Base-by-base conservation (phyloP, 2,113 vertebrate species). In the Falcunculus frontatus region DNA sequence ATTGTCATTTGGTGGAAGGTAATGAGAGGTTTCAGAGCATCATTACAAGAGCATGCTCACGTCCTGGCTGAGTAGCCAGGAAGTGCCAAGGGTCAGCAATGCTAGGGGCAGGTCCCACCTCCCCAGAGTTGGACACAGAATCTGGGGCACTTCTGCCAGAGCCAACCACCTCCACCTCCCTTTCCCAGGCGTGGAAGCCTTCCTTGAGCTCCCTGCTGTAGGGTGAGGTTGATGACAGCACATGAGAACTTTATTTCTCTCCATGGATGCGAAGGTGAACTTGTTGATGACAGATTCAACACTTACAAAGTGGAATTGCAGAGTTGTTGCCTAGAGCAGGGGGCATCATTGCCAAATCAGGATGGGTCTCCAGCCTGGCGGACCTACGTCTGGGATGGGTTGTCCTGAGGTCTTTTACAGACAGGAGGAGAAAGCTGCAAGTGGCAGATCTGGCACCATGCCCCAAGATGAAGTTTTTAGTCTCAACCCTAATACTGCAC, bases 311-410 rank as follows among this genome's bases (percentile, higher is more conserved):
- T 26, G 14, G 29, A 65, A 69, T 41, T 42, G 26, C 13, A 41
- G 17, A 0, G 0, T 1, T 69, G 27, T 41, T 53, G 18, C 22
- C 32, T 18, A 6, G 13, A 69, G 8, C 1, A 53, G 22, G 5
- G 3, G 4, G 2, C 32, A 53, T 6, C 29, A 53, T 1, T 46
- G 23, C 5, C 72, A 77, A 80, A 69, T 0, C 9, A 65, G 25
- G 20, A 11, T 68, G n/a, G 41, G 21, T 44, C 27, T 89, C 25
- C 57, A 76, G 49, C 8, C 19, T 33, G 33, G 17, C 21, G 12
- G 7, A 5, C 32, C 53, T 22, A 1, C 7, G 22, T 11, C 20
- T 62, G n/a, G 46, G 21, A 22, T 5, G 30, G 16, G 16, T 23
- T 46, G 23, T 3, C 19, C 10, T 19, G 11, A 53, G 13, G 4